phyloP scores from a whole-genome alignment of 2,797 vertebrate species.

The Phrynocephalus vlangalii region DNA sequence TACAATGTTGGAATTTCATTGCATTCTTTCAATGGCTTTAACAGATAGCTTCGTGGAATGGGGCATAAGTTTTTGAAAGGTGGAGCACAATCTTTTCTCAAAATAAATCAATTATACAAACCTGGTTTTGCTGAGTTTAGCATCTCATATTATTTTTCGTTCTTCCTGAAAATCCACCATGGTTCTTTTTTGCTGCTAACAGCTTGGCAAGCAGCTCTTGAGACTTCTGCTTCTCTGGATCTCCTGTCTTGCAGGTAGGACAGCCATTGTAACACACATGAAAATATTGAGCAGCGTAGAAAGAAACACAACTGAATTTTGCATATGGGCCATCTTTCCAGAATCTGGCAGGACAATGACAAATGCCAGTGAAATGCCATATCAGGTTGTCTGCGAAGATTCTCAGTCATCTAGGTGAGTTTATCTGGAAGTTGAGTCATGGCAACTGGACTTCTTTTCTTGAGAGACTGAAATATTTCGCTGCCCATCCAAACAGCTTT shows the following conservation, averaged over 20 bases:
- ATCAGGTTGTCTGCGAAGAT: no score
- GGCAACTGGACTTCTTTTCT: no score
- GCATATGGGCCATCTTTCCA: neutral
- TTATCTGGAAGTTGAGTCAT: no score
- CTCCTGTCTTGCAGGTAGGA: conserved; percentile 78
- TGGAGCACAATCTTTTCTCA: no score
- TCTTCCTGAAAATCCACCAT: neutral
- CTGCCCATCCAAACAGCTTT: no score
- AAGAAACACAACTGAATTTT: neutral
- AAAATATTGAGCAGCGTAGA: conserved; percentile 3
- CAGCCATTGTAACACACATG: conserved; percentile 63
- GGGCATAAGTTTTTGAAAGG: no score
- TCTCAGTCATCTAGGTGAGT: no score
- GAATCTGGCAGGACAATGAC: neutral
- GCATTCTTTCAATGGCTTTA: neutral
- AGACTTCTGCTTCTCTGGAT: conserved; percentile 81
- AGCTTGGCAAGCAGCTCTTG: conserved; percentile 83
- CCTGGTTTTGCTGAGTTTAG: conserved; percentile 85
- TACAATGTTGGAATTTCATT: neutral
- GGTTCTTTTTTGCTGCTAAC: conserved; percentile 50
- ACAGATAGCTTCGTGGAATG: neutral
- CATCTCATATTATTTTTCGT: conserved; percentile 84
- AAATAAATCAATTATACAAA: conserved; percentile 43
- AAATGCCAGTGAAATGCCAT: neutral
- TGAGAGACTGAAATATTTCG: no score